Evolutionary conservation across 2,113 vertebrate genomes (phyloP), one percentile per base, ranked within the genome.

Genomic region (Actenoides lindsayi): DNA sequence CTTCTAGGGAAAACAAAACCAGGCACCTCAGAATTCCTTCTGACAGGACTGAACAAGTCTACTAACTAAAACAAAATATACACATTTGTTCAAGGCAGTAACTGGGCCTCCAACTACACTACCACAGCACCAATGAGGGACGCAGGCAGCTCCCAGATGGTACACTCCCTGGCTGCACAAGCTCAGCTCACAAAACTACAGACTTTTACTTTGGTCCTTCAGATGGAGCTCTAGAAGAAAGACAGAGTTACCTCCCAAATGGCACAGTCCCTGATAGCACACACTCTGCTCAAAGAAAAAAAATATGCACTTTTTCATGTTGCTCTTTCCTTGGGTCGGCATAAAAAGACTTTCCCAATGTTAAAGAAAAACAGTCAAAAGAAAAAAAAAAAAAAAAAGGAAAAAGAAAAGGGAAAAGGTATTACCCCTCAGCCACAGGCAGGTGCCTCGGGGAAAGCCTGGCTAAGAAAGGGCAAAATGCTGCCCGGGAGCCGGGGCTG

Each of bases 71-170:
- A 50, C 28, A 84, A 63, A 89, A 65, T 2, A 48, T 16, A 53
- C 3, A 8, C 7, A 69, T 79, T 89, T 76, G 57, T 54, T 91
- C 31, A 24, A 41, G 44, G 7, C 8, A 76, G 35, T n/a, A 82
- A 41, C 27, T 57, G 28, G 18, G 39, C 37, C 57, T 87, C 56
- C 48, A 80, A 0, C 46, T 39, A 48, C 0, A 1, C 23, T 67
- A 30, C 50, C 2, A 1, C 44, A 51, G 39, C 10, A 24, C 13
- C 64, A 48, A 16, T 0, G 6, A 6, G 4, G 53, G 39, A 24
- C 3, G 7, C 41, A 80, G 31, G 46, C 63, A 83, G 65, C 20
- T 90, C 51, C 39, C 56, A 0, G 0, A 14, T 11, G 31, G 41
- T 50, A 9, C 33, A 44, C 11, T 71, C 73, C 65, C 80, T 54